Percentiles rank a stretch among this genome's conserved stretches.
Evolutionary conservation across 1,140 invertebrate species (phyloP).

Genomic region (Venturia canescens): DNA sequence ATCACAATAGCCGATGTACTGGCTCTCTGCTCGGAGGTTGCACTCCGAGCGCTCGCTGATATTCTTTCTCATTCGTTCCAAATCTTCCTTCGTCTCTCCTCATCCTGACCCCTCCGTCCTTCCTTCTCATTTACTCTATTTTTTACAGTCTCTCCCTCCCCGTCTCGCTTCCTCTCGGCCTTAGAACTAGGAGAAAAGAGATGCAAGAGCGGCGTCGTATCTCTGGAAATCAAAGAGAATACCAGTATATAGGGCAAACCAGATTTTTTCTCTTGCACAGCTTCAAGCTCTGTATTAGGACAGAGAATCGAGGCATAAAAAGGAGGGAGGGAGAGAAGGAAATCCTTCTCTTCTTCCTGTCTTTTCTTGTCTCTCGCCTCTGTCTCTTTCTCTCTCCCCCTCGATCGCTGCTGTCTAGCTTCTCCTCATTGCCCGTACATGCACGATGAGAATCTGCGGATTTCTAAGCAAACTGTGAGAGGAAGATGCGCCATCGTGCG

Average conservation of each 20-base stretch:
- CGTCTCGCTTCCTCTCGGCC: neutral
- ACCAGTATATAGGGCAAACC: conserved; percentile 18
- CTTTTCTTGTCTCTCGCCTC: conserved; percentile 20
- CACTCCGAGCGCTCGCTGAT: conserved; percentile 17
- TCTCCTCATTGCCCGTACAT: neutral
- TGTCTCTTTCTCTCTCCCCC: conserved; percentile 26
- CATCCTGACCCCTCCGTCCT: neutral
- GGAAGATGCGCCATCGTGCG: neutral
- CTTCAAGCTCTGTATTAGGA: conserved; percentile 19
- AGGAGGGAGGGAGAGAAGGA: conserved; percentile 1
- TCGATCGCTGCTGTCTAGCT: conserved; percentile 26
- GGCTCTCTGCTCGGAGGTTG: conserved; percentile 34
- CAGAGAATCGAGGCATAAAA: conserved; percentile 28
- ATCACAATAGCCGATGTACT: conserved; percentile 49
- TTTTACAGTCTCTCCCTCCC: no score
- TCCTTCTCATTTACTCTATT: neutral
- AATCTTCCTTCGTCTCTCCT: neutral
- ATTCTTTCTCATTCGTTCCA: conserved; percentile 16
- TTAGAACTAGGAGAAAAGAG: conserved; percentile 29
- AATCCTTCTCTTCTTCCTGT: neutral
- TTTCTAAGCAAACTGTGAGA: conserved; percentile 24
- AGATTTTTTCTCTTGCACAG: conserved; percentile 47
- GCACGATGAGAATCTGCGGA: neutral
- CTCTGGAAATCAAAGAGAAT: conserved; percentile 40
- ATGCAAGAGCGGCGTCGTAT: conserved; percentile 15